These are phyloP conservation scores for Sebastes paucispinis DNA, from an alignment of 2,797 vertebrate species.

Conservation along the genomic window DNA sequence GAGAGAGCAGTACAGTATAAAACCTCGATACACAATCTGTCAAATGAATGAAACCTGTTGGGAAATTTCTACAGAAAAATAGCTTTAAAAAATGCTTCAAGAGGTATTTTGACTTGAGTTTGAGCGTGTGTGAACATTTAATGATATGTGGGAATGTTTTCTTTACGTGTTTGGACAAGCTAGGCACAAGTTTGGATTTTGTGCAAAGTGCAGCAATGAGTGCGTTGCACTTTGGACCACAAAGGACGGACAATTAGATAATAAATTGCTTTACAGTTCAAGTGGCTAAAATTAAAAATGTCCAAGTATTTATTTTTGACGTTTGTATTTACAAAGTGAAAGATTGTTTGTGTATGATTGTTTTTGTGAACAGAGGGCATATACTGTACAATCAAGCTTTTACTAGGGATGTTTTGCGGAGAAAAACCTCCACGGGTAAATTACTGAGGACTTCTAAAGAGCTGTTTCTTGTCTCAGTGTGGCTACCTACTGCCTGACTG, in stretches of 20 bases:
- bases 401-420: neutral
- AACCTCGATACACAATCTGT: neutral
- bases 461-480: neutral
- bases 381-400: neutral
- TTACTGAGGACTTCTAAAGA: neutral
- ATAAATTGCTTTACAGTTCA: neutral
- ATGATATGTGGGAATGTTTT: too few species aligned
- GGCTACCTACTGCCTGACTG: slow-evolving; percentile 92
- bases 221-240: neutral
- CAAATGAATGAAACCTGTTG: neutral
- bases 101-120: neutral
- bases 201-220: neutral
- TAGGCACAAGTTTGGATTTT: neutral
- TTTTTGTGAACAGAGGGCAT: neutral
- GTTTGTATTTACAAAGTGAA: neutral
- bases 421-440: neutral
- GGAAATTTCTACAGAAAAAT: neutral
- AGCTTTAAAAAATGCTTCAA: neutral
- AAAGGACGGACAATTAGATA: neutral
- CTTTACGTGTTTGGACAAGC: neutral
- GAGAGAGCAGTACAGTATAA: neutral
- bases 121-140: neutral
- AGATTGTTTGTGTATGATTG: too few species aligned
- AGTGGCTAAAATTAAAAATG: neutral
- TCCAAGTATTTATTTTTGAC: neutral